These are phyloP conservation scores for Erebia epiphron DNA, from an alignment of 2,888 invertebrate species.

Conservation along the genomic window DNA sequence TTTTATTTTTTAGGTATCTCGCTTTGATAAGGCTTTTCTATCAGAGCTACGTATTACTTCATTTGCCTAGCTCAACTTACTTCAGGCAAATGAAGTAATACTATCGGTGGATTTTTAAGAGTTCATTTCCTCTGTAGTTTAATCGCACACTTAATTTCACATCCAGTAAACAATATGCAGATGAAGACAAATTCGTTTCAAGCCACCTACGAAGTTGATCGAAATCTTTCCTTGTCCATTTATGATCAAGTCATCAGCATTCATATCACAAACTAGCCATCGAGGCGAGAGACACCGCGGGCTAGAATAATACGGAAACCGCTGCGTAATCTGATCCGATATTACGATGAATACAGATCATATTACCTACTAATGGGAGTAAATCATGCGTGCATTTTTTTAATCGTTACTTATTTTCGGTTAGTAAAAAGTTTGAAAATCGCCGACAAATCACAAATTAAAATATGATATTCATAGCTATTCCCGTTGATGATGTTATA, in stretches of 20 bases:
- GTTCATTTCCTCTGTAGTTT: neutral
- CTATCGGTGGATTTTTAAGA: neutral
- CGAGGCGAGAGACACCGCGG: slow-evolving; percentile 33
- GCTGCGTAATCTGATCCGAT: slow-evolving; percentile 50
- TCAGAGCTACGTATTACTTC: too few relatives aligned
- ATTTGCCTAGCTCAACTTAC: too few relatives aligned
- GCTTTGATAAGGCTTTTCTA: too few relatives aligned
- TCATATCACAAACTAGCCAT: slow-evolving; percentile 23
- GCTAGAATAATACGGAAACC: slow-evolving; percentile 53
- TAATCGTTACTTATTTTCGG: slow-evolving; percentile 3
- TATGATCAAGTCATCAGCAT: slow-evolving; percentile 35
- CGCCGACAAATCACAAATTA: too few relatives aligned
- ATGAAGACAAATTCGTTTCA: neutral
- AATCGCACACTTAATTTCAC: too few relatives aligned
- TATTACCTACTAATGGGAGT: slow-evolving; percentile 42
- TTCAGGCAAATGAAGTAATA: too few relatives aligned
- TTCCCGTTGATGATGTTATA: neutral
- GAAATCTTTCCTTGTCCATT: slow-evolving; percentile 20
- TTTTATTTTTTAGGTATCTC: too few relatives aligned
- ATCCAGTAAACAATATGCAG: neutral
- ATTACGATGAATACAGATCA: slow-evolving; percentile 39
- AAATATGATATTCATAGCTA: too few relatives aligned
- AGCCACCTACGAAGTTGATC: slow-evolving; percentile 23
- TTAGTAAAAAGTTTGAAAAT: neutral
- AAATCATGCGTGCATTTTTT: slow-evolving; percentile 41